phyloP scores from a whole-genome alignment of 1,140 invertebrate species.

The Drosophila gunungcola region DNA sequence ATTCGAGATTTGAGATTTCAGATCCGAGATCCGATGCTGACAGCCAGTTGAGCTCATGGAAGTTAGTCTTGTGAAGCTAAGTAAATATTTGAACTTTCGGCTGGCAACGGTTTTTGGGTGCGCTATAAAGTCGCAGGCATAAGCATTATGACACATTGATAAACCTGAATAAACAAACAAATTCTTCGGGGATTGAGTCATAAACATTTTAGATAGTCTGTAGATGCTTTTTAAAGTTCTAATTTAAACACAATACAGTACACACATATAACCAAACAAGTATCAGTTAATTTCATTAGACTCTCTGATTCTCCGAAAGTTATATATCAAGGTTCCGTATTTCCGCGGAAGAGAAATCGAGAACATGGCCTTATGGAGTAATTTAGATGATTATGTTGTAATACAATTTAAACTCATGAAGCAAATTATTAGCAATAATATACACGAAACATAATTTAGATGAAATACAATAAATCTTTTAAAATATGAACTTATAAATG shows the following conservation, averaged over 20 bases:
- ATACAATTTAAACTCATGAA: too few species aligned
- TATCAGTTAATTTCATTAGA: too few species aligned
- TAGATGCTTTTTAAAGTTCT: too few species aligned
- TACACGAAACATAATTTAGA: too few species aligned
- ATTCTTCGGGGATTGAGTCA: background rate
- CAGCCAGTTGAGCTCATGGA: slow-evolving; percentile 40
- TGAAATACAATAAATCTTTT: too few species aligned
- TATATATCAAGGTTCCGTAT: background rate
- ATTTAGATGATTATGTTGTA: too few species aligned
- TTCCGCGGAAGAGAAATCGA: slow-evolving; percentile 1
- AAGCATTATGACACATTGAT: background rate
- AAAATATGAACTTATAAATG: background rate
- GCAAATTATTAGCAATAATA: too few species aligned
- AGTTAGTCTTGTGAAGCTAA: slow-evolving; percentile 33
- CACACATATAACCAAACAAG: too few species aligned
- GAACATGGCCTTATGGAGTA: background rate
- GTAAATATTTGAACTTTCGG: slow-evolving; percentile 61
- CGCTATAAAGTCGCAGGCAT: slow-evolving; percentile 5
- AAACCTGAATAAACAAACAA: background rate
- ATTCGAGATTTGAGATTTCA: slow-evolving; percentile 1
- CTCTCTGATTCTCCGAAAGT: too few species aligned
- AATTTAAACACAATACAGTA: too few species aligned
- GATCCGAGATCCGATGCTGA: slow-evolving; percentile 13
- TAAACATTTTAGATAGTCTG: background rate
- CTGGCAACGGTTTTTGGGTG: slow-evolving; percentile 9